phyloP scores from a whole-genome alignment of 1,140 invertebrate species.

The Eurosta solidaginis region DNA sequence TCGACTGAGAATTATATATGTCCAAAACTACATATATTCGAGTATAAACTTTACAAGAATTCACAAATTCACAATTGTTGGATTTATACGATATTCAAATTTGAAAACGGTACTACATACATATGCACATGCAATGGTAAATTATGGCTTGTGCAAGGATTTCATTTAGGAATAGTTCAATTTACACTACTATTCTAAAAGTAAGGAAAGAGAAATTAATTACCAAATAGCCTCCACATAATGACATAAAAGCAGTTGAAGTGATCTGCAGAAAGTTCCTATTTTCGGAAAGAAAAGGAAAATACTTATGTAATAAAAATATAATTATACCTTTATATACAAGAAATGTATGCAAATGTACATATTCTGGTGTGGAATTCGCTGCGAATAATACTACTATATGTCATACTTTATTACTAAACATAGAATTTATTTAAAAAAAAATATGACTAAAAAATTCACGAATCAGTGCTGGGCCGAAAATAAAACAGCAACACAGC shows the following conservation, averaged over 20 bases:
- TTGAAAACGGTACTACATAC: not conserved
- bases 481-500: not conserved
- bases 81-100: not conserved
- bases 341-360: constrained; percentile 7
- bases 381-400: not conserved
- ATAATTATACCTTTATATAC: not conserved
- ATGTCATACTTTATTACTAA: not conserved
- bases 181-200: not conserved
- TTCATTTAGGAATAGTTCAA: not conserved
- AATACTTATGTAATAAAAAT: constrained; percentile 30
- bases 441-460: not conserved
- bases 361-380: not conserved
- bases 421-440: not conserved
- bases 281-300: constrained; percentile 51
- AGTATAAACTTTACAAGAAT: too few species aligned
- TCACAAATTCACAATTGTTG: not conserved
- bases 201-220: constrained; percentile 33
- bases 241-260: constrained; percentile 59
- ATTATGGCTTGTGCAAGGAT: not conserved
- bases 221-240: constrained; percentile 59
- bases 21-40: too few species aligned
- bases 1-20: too few species aligned
- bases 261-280: constrained; percentile 57
- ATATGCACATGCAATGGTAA: not conserved
- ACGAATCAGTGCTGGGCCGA: not conserved